phyloP scores from a whole-genome alignment of 2,888 invertebrate genomes.

The Scaptomyza tumidula region DNA sequence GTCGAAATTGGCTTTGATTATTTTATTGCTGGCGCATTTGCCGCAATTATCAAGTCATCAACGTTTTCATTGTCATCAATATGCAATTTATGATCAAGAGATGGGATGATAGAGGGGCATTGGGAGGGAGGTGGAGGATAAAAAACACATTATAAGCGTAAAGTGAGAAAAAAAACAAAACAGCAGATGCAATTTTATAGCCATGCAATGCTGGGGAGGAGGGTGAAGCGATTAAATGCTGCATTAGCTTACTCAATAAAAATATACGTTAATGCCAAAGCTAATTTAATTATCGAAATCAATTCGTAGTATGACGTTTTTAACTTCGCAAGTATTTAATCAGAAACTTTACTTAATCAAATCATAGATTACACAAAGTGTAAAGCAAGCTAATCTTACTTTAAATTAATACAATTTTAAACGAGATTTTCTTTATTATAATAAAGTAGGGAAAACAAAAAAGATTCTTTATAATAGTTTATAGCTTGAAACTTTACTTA shows the following conservation, averaged over 20 bases:
- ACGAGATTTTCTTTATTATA: too few species aligned
- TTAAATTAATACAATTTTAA: too few species aligned
- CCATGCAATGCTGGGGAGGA: not conserved
- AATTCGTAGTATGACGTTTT: not conserved
- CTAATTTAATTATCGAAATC: not conserved
- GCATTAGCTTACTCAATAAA: not conserved
- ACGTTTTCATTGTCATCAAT: constrained; percentile 75
- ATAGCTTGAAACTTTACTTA: not conserved
- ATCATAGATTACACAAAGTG: too few species aligned
- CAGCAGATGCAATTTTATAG: not conserved
- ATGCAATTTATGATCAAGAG: constrained; percentile 63
- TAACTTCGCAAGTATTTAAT: not conserved
- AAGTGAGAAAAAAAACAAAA: not conserved
- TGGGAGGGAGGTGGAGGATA: constrained; percentile 4
- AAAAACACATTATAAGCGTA: not conserved
- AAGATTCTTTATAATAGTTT: too few species aligned
- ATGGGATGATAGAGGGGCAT: not conserved
- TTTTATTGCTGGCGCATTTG: constrained; percentile 77
- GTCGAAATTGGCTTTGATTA: constrained; percentile 73
- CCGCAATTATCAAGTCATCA: constrained; percentile 81
- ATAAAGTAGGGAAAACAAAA: too few species aligned
- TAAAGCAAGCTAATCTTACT: too few species aligned
- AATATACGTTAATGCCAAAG: not conserved
- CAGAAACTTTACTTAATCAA: not conserved
- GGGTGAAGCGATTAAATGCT: not conserved